These are phyloP conservation scores for Eupithecia abbreviata DNA, from an alignment of 2,888 invertebrate species.

Conservation along the genomic window DNA sequence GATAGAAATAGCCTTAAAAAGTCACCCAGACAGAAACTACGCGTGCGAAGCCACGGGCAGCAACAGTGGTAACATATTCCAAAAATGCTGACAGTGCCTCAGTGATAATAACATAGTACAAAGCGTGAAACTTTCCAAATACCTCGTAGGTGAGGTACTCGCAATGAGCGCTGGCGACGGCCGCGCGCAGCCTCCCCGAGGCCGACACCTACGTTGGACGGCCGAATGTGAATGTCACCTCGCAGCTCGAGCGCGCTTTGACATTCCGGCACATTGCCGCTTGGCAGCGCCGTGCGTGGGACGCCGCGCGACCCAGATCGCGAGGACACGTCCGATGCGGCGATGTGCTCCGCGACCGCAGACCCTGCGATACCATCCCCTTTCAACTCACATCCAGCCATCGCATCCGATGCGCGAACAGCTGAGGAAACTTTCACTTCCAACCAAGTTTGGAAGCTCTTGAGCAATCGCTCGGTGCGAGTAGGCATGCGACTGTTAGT, in stretches of 20 bases:
- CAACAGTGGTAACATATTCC: background rate
- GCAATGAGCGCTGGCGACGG: conserved; percentile 32
- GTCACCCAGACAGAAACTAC: too few species aligned
- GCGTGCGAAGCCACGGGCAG: too few species aligned
- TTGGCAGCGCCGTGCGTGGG: conserved; percentile 53
- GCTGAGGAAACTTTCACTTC: conserved; percentile 40
- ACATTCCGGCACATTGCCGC: conserved; percentile 52
- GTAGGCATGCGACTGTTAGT: conserved; percentile 70
- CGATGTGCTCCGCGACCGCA: conserved; percentile 53
- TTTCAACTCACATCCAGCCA: background rate
- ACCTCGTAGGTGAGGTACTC: conserved; percentile 16
- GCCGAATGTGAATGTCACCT: conserved; percentile 60
- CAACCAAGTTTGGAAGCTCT: conserved; percentile 55
- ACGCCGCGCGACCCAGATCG: conserved; percentile 75
- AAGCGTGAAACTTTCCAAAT: conserved; percentile 49
- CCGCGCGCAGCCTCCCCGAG: conserved; percentile 35
- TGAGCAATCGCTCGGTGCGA: conserved; percentile 53
- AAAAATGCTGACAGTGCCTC: conserved; percentile 5
- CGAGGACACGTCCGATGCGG: conserved; percentile 72
- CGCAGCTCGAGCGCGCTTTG: conserved; percentile 49
- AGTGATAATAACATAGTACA: conserved; percentile 18
- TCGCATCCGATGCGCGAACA: conserved; percentile 6
- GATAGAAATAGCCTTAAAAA: too few species aligned
- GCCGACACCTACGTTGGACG: conserved; percentile 57
- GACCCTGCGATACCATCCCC: conserved; percentile 30